Base-by-base conservation (phyloP, 2,113 vertebrate species). In the Odontesthes bonariensis region DNA sequence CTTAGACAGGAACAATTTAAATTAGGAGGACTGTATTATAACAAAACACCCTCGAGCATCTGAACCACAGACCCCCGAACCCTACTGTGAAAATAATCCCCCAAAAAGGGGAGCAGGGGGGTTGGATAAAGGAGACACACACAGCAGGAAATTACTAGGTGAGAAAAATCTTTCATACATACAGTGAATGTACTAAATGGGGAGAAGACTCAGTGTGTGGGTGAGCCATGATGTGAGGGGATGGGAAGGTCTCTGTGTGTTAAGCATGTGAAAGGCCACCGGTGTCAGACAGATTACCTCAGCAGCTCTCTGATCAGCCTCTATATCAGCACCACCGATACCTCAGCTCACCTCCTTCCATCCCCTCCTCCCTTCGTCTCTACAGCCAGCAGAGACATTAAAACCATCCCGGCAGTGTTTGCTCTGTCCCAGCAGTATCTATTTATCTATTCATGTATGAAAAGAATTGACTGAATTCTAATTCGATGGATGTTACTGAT, bases 21-120 rank as follows among this genome's bases (percentile, higher is more conserved):
- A 49, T 66, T 55, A 20, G n/a, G 44, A 27, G 12, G 35, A 19
- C 20, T 2, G 27, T 3, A 42, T 33, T 57, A 53, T 53, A 53
- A 46, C 10, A 46, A 42, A 55, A 59, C 14, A 65, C 14, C 32
- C n/a, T 31, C 23, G 40, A 54, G 33, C 27, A 44, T 3, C 16
- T 44, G 42, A 44, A 81, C 49, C 73, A 73, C 59, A 81, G 77
- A 83, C 65, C 14, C 79, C 40, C 0, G 1, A 69, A 81, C 72
- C 81, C 74, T 57, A 19, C 79, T 89, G 75, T 77, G 86, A 71
- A 59, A 66, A 73, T 86, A 85, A 90, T 90, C 72, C 59, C 10
- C 40, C 20, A 53, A 61, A 16, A 20, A 44, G 33, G 19, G 46
- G 5, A 27, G 27, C 27, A 27, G 27, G 27, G 27, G 3, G 27